Base-by-base conservation (phyloP, 2,113 vertebrate species). In the Phocoena phocoena region DNA sequence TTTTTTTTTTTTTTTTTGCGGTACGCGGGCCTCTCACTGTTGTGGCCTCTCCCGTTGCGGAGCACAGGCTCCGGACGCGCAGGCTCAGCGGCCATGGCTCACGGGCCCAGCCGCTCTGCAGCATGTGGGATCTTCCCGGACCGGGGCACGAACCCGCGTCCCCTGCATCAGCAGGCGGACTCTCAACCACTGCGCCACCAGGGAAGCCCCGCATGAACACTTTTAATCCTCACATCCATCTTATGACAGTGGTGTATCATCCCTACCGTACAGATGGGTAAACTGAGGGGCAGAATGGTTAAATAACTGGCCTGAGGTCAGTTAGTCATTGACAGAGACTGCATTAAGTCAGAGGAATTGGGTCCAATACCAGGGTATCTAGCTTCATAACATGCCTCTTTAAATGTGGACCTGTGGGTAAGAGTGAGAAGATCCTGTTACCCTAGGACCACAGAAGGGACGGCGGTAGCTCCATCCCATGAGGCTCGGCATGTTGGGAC, bases 391-490 rank as follows among this genome's bases (percentile, higher is more conserved):
- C 31, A 10, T 6, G 23, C 55, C 67, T 62, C 79, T 25, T 36
- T 28, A 13, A 62, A 60, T 8, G 33, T 8, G 55, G 33, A 15
- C 41, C 4, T 3, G 28, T 14, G 31, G 36, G 65, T 15, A 50
- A 26, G n/a, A 17, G 33, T 50, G 11, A 23, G 62, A 31, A 38
- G 41, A 44, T 5, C 36, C 21, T 2, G 1, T 44, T 15, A 28
- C 4, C 31, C 1, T 0, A 58, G 47, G 26, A 68, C 5, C 1
- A 4, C 3, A 8, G 55, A 38, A 50, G 23, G 10, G 0, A 31
- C 0, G 23, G 65, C 53, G 38, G 6, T 28, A 13, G 31, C 60
- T 77, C n/a, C 44, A 9, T 67, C 50, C n/a, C 9, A 13, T 3
- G 60, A 68, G 62, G 12, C 20, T 2, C 13, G 4, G 23, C 17